Conservation (phyloP, 2,113 vertebrate species). For the Petaurus breviceps region DNA sequence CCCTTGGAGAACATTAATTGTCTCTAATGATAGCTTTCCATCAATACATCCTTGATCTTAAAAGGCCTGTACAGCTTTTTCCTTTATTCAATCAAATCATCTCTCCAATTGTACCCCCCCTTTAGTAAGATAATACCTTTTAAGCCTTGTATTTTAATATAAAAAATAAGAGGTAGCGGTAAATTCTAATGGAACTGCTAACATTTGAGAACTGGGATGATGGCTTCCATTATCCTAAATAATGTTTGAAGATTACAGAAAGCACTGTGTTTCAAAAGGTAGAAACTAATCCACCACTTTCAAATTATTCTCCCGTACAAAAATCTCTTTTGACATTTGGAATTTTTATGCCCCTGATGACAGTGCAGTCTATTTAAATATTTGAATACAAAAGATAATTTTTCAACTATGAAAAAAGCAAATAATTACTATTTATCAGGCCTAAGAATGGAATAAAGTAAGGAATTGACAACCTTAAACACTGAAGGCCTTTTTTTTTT, state of each 20-base stretch:
- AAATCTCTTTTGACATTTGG: conserved; percentile 85
- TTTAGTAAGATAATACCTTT: conserved; percentile 94
- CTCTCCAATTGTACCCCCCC: conserved; percentile 90
- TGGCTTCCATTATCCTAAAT: conserved; percentile 92
- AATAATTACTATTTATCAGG: conserved; percentile 87
- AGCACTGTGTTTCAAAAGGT: conserved; percentile 90
- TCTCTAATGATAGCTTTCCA: conserved; percentile 97
- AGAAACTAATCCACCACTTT: conserved; percentile 89
- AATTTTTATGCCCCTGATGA: conserved; percentile 79
- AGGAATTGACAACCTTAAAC: conserved; percentile 82
- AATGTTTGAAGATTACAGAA: conserved; percentile 92
- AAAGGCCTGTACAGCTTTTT: conserved; percentile 90
- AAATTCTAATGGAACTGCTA: conserved; percentile 91
- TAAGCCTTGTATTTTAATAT: conserved; percentile 96
- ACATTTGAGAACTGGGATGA: conserved; percentile 89
- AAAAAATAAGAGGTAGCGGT: conserved; percentile 94
- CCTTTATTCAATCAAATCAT: conserved; percentile 97
- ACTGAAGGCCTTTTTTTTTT: conserved; percentile 81
- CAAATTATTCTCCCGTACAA: conserved; percentile 86
- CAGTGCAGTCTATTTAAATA: conserved; percentile 83
- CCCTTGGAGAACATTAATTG: conserved; percentile 94
- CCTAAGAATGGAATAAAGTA: conserved; percentile 84
- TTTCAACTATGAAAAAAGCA: conserved; percentile 80
- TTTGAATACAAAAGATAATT: conserved; percentile 86
- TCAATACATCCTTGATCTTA: conserved; percentile 95